Conservation (phyloP, 2,888 invertebrate species). For the Parelbella ahira region DNA sequence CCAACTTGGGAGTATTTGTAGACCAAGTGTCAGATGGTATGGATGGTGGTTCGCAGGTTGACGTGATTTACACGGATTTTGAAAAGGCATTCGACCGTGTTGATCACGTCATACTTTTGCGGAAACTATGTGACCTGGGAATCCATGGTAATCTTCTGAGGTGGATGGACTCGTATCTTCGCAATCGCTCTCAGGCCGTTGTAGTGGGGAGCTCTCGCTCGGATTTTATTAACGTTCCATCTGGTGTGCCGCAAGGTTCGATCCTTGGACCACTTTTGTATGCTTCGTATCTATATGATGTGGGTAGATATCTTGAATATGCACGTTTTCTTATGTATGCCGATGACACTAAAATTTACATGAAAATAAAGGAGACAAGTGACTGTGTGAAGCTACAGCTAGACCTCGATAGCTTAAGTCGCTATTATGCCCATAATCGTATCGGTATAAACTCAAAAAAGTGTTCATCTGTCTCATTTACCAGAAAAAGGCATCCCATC, state of each 20-base stretch:
- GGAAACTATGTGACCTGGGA: slow-evolving; percentile 18
- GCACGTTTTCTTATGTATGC: too few species aligned
- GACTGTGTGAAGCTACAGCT: background rate
- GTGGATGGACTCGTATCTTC: slow-evolving; percentile 15
- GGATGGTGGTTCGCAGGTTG: slow-evolving; percentile 28
- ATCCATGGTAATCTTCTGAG: slow-evolving; percentile 25
- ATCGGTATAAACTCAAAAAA: background rate
- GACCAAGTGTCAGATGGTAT: slow-evolving; percentile 4
- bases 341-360: too few species aligned
- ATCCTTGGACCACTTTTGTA: background rate
- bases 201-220: too few species aligned
- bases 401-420: background rate
- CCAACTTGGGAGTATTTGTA: too few species aligned
- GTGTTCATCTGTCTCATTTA: background rate
- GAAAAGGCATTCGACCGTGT: slow-evolving; percentile 33
- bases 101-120: slow-evolving; percentile 23
- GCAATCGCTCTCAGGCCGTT: too few species aligned
- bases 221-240: background rate
- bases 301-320: too few species aligned
- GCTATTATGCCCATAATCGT: background rate
- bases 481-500: background rate
- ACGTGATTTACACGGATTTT: slow-evolving; percentile 34
- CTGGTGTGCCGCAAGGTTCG: background rate
- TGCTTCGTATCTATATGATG: background rate
- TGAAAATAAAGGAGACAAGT: background rate